These are phyloP conservation scores for Phymatocera aterrima DNA, from an alignment of 2,888 invertebrate species.

Conservation along the genomic window DNA sequence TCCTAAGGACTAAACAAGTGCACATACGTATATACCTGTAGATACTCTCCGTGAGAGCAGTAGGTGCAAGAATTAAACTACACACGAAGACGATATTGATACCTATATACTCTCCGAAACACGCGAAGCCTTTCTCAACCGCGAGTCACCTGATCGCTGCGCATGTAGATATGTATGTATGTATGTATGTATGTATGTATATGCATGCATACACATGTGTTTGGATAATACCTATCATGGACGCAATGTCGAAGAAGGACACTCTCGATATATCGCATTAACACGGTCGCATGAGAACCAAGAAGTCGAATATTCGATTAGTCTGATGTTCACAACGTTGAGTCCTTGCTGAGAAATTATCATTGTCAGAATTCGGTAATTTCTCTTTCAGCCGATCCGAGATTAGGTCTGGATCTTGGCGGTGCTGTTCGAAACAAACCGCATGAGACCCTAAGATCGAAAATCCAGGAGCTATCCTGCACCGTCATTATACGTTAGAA, in stretches of 20 bases:
- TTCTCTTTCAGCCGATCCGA: too few species aligned
- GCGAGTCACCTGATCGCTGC: background rate
- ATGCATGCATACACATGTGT: background rate
- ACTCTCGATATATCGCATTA: too few species aligned
- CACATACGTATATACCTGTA: background rate
- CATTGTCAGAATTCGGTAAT: too few species aligned
- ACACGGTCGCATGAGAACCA: background rate
- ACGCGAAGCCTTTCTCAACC: background rate
- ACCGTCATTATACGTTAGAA: too few species aligned
- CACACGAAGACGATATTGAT: too few species aligned
- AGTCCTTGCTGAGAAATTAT: too few species aligned
- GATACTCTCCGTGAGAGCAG: too few species aligned
- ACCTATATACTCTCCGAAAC: background rate
- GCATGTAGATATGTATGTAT: background rate
- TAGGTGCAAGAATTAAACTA: background rate
- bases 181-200: background rate
- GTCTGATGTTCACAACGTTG: background rate
- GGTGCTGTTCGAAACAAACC: too few species aligned
- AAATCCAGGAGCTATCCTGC: too few species aligned
- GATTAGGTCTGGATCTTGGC: too few species aligned
- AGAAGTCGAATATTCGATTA: background rate
- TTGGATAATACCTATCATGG: background rate
- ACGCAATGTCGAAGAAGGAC: background rate
- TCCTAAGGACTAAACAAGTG: too few species aligned
- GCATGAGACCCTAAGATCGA: too few species aligned